phyloP scores from a whole-genome alignment of 2,797 vertebrate species.

The Falco biarmicus region DNA sequence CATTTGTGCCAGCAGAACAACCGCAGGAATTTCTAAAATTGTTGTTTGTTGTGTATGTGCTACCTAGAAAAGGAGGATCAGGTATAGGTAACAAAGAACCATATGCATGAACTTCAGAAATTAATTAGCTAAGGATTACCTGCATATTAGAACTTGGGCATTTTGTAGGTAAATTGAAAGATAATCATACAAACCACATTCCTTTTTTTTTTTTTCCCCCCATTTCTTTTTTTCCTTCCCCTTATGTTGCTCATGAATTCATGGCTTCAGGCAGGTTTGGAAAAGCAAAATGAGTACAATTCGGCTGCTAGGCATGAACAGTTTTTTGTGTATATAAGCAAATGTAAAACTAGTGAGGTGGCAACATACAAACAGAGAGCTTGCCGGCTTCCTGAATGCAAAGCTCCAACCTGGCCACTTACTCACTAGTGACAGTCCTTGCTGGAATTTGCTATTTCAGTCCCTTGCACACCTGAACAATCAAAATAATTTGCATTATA shows the following conservation, averaged over 20 bases:
- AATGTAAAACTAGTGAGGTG: not conserved
- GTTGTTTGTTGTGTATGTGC: not conserved
- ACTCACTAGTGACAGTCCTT: not conserved
- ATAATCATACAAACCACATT: not conserved
- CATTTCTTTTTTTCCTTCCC: not conserved
- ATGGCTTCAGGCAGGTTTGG: not conserved
- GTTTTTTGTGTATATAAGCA: not conserved
- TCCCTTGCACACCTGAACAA: not conserved
- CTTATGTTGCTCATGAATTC: not conserved
- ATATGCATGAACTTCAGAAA: not conserved
- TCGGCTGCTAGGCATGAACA: not conserved
- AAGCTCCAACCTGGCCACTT: not conserved
- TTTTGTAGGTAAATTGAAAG: slow-evolving; percentile 3
- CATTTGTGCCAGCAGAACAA: not conserved
- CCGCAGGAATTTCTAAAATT: not conserved
- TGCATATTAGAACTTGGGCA: not conserved
- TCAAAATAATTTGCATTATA: not conserved
- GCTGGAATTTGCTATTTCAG: not conserved
- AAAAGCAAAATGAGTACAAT: not conserved
- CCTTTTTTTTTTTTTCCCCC: not conserved
- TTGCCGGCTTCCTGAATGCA: not conserved
- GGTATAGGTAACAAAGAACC: not conserved
- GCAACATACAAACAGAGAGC: not conserved
- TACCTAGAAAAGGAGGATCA: not conserved
- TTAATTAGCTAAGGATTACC: not conserved